Conservation (phyloP, 2,113 vertebrate genomes). For the Oncorhynchus keta region DNA sequence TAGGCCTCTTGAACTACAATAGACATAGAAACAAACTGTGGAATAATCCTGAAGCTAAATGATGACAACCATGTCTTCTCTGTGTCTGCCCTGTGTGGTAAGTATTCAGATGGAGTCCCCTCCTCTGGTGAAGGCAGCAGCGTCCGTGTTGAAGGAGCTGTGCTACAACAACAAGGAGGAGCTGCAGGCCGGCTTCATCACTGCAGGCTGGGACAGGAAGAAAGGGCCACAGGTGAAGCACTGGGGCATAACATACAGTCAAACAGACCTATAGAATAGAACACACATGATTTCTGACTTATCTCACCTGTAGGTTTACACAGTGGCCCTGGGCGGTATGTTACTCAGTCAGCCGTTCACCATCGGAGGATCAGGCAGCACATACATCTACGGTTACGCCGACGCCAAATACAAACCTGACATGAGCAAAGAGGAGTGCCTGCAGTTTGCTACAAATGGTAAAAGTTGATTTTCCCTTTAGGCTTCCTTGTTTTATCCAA, state of each 20-base stretch:
- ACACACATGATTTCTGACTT: background rate
- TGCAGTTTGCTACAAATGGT: background rate
- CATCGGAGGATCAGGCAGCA: conserved; percentile 75
- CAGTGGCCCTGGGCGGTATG: conserved; percentile 73
- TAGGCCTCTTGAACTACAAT: no score
- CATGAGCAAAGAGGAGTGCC: conserved; percentile 61
- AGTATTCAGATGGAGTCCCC: conserved; percentile 73
- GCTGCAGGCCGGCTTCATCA: conserved; percentile 73
- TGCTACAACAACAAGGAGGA: conserved; percentile 72
- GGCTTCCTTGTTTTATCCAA: no score
- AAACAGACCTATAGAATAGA: background rate
- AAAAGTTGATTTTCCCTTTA: background rate
- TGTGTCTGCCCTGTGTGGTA: background rate
- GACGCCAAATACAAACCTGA: conserved; percentile 73
- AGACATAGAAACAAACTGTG: no score
- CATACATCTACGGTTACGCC: conserved; percentile 73
- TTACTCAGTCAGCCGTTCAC: conserved; percentile 65
- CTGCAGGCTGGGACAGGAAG: conserved; percentile 69
- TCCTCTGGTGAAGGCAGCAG: conserved; percentile 70
- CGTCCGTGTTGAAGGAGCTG: conserved; percentile 63
- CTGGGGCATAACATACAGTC: background rate
- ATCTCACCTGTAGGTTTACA: conserved; percentile 61
- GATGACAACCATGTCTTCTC: background rate
- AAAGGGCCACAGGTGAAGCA: background rate
- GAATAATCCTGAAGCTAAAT: no score